These are phyloP conservation scores for Hyposoter didymator DNA, from an alignment of 2,888 invertebrate species.

Conservation along the genomic window DNA sequence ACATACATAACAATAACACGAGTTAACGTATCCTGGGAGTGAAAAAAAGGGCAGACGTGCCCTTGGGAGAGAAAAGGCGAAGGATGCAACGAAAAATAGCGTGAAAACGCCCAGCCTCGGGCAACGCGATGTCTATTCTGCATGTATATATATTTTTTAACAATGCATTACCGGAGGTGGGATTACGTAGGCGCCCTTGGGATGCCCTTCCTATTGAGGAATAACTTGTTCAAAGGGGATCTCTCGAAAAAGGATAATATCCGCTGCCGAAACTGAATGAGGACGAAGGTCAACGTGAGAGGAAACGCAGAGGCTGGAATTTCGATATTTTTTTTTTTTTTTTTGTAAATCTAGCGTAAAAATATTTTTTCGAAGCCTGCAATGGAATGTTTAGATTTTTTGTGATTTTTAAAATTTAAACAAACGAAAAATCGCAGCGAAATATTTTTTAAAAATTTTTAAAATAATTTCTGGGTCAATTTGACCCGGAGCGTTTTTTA, in stretches of 20 bases:
- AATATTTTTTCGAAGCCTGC: not conserved
- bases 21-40: conserved; percentile 40
- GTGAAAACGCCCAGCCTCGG: conserved; percentile 73
- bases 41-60: conserved; percentile 24
- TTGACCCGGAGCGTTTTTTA: not conserved
- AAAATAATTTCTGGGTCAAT: not conserved
- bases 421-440: not conserved
- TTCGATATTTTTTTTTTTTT: not conserved
- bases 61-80: conserved; percentile 16
- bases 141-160: conserved; percentile 53
- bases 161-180: conserved; percentile 73
- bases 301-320: not conserved
- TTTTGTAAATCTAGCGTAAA: conserved; percentile 1
- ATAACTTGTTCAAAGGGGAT: conserved; percentile 73
- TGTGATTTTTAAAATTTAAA: not conserved
- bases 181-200: conserved; percentile 82
- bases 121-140: conserved; percentile 70
- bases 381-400: not conserved
- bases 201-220: conserved; percentile 75
- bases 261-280: conserved; percentile 52
- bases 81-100: conserved; percentile 68
- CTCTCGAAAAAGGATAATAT: conserved; percentile 74
- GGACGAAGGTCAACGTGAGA: conserved; percentile 16
- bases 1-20: conserved; percentile 51
- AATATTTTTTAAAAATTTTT: not conserved